Percentiles rank a stretch among this genome's conserved stretches.
Conservation (phyloP, 2,888 invertebrate genomes). For the Macaria notata region DNA sequence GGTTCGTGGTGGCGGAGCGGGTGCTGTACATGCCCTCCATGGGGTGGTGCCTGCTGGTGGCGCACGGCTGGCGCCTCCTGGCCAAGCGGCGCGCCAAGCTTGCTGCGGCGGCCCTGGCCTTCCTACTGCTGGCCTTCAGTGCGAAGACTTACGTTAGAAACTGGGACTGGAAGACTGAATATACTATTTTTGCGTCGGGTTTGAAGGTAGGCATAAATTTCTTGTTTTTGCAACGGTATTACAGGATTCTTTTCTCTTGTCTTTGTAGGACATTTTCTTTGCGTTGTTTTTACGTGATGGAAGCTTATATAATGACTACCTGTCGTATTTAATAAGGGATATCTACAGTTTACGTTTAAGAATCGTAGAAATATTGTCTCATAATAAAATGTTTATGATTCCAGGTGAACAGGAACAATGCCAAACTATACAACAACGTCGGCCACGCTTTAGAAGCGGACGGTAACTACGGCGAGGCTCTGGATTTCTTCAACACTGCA, state of each 20-base stretch:
- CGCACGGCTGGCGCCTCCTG: slow-evolving; percentile 90
- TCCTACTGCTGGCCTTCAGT: slow-evolving; percentile 89
- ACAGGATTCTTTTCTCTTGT: too few species aligned
- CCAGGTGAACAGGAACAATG: slow-evolving; percentile 94
- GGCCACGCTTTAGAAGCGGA: slow-evolving; percentile 96
- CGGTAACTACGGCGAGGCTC: slow-evolving; percentile 87
- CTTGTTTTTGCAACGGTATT: too few species aligned
- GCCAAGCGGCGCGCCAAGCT: slow-evolving; percentile 85
- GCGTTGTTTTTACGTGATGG: too few species aligned
- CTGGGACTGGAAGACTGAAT: slow-evolving; percentile 96
- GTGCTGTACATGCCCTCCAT: slow-evolving; percentile 98
- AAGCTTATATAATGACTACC: too few species aligned
- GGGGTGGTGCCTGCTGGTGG: slow-evolving; percentile 97
- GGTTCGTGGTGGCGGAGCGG: slow-evolving; percentile 97
- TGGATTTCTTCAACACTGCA: slow-evolving; percentile 95
- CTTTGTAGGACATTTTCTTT: too few species aligned
- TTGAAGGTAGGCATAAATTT: slow-evolving; percentile 74
- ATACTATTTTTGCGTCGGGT: slow-evolving; percentile 96
- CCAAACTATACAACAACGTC: slow-evolving; percentile 98
- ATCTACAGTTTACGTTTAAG: too few species aligned
- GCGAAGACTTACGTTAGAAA: slow-evolving; percentile 94
- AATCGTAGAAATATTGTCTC: too few species aligned
- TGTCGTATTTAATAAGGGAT: too few species aligned
- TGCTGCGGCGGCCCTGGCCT: slow-evolving; percentile 85
- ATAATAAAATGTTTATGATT: slow-evolving; percentile 28